Conservation (phyloP, 2,113 vertebrate species). For the Percina caprodes region DNA sequence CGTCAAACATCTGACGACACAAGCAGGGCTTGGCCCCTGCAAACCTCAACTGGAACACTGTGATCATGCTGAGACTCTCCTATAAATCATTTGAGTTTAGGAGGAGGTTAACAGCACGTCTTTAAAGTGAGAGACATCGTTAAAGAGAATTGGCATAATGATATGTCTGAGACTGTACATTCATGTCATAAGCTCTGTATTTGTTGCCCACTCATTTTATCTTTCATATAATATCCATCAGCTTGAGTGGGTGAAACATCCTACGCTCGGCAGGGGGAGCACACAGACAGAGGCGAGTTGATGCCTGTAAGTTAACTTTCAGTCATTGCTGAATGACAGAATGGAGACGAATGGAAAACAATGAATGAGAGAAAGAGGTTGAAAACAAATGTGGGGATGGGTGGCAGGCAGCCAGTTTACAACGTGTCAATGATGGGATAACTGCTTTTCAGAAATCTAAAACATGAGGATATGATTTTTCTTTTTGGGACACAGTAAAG, state of each 20-base stretch:
- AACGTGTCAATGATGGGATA: not conserved
- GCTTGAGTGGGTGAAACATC: constrained; percentile 32
- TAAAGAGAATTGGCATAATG: constrained; percentile 75
- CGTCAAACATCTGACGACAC: constrained; percentile 54
- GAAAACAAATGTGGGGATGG: constrained; percentile 7
- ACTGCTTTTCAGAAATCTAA: not conserved
- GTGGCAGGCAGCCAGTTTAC: not conserved
- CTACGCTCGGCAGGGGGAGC: constrained; percentile 23
- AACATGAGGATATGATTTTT: not conserved
- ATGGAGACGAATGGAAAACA: constrained; percentile 36
- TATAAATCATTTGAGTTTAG: constrained; percentile 64
- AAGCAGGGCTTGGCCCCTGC: constrained; percentile 51
- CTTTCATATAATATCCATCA: constrained; percentile 50
- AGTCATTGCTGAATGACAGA: constrained; percentile 16
- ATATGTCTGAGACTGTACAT: constrained; percentile 66
- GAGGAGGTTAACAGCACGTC: constrained; percentile 62
- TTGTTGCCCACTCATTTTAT: constrained; percentile 64
- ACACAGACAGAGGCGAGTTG: constrained; percentile 46
- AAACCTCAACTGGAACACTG: constrained; percentile 67
- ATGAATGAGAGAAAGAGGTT: not conserved
- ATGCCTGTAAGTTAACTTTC: constrained; percentile 41
- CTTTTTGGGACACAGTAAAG: not conserved
- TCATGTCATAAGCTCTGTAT: constrained; percentile 59
- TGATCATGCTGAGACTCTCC: constrained; percentile 58
- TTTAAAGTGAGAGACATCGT: constrained; percentile 60